Percentiles rank a stretch among this genome's conserved stretches.
Evolutionary conservation across 1,140 invertebrate species (phyloP).

Genomic region (Galleria mellonella): DNA sequence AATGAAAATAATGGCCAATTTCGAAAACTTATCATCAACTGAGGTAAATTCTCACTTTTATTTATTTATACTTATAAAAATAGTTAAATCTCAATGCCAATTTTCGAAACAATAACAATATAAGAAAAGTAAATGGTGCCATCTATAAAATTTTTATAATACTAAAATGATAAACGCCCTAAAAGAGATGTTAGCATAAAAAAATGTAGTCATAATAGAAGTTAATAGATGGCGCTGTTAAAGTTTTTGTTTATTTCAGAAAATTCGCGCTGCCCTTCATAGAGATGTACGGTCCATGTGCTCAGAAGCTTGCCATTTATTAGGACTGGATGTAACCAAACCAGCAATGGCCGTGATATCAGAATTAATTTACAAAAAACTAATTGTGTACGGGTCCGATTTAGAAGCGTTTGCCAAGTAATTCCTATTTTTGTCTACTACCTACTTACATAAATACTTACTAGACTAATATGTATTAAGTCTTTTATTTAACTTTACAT

Average conservation of each 20-base stretch:
- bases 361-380: conserved; percentile 71
- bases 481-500: no score
- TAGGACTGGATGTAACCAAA: conserved; percentile 63
- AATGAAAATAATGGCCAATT: conserved; percentile 23
- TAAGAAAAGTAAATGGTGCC: no score
- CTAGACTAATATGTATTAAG: no score
- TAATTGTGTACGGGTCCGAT: conserved; percentile 66
- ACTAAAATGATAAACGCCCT: no score
- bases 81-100: no score
- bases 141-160: no score
- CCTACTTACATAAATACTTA: background rate
- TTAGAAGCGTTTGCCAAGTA: conserved; percentile 76
- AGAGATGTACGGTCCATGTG: conserved; percentile 61
- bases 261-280: conserved; percentile 60
- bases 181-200: no score
- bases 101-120: no score
- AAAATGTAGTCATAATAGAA: no score
- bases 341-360: conserved; percentile 67
- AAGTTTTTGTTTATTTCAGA: conserved; percentile 46
- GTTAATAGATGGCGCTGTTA: conserved; percentile 19
- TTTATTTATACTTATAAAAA: background rate
- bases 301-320: conserved; percentile 59
- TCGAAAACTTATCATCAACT: conserved; percentile 27
- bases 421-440: conserved; percentile 9
- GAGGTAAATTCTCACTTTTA: conserved; percentile 23